phyloP scores from a whole-genome alignment of 2,113 vertebrate genomes.

The Columbina picui region DNA sequence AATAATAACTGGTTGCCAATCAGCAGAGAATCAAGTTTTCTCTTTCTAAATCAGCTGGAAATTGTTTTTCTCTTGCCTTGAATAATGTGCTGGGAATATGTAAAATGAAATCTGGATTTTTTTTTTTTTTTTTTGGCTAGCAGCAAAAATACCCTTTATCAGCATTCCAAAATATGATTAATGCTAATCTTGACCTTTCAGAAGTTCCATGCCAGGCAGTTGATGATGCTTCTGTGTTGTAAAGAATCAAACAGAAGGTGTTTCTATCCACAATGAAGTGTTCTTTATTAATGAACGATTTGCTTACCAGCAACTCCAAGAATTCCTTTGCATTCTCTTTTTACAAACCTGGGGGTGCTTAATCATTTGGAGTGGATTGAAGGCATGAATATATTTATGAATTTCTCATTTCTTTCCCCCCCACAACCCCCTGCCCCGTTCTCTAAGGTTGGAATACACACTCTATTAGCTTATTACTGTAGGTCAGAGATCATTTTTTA shows the following conservation, averaged over 20 bases:
- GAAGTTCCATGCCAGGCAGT: constrained; percentile 66
- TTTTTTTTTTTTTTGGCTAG: not conserved
- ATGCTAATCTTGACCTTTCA: constrained; percentile 78
- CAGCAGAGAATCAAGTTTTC: constrained; percentile 2
- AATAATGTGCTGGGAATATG: constrained; percentile 48
- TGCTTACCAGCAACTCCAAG: constrained; percentile 53
- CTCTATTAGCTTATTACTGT: constrained; percentile 72
- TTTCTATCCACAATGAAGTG: constrained; percentile 68
- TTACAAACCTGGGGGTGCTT: constrained; percentile 38
- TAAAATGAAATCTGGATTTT: not conserved
- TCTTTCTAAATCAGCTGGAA: constrained; percentile 47
- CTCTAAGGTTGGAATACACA: constrained; percentile 42
- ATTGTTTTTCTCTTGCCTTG: constrained; percentile 38
- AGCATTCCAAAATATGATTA: constrained; percentile 51
- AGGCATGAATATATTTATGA: constrained; percentile 76
- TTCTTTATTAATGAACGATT: constrained; percentile 69
- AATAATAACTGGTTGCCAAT: constrained; percentile 24
- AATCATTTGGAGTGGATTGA: constrained; percentile 71
- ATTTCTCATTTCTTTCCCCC: not conserved
- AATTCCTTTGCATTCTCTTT: constrained; percentile 22
- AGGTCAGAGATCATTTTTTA: constrained; percentile 62
- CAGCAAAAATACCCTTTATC: constrained; percentile 34
- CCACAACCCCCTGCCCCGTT: not conserved
- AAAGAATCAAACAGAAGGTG: constrained; percentile 66
- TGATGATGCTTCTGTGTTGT: constrained; percentile 64